Conservation (phyloP, 2,113 vertebrate genomes). For the Numida meleagris region DNA sequence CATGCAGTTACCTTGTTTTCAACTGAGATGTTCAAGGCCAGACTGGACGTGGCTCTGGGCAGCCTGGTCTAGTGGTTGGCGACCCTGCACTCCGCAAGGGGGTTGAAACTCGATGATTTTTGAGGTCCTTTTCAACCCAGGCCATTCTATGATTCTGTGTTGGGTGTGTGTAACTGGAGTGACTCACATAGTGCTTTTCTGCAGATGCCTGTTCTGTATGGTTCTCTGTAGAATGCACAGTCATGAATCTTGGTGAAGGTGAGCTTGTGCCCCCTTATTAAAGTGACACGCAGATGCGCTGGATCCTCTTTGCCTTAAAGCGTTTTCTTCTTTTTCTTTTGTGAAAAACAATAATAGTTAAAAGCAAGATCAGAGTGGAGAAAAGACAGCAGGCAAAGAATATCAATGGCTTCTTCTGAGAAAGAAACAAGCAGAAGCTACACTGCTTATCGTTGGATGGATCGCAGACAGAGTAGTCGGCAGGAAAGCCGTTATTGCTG, state of each 20-base stretch:
- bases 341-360: constrained; percentile 76
- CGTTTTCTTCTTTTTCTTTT: constrained; percentile 80
- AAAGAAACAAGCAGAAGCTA: constrained; percentile 75
- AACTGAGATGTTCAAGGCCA: neutral
- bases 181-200: constrained; percentile 42
- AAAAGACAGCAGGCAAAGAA: constrained; percentile 88
- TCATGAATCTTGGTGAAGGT: neutral
- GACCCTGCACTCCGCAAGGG: no score
- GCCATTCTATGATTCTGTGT: no score
- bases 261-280: constrained; percentile 31
- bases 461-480: constrained; percentile 56
- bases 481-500: constrained; percentile 79
- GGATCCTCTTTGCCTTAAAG: constrained; percentile 66
- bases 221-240: neutral
- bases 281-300: constrained; percentile 42
- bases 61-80: no score
- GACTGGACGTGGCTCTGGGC: no score
- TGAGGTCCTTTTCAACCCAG: no score
- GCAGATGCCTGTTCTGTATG: neutral
- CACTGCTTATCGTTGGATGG: constrained; percentile 60
- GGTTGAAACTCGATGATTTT: no score
- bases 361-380: constrained; percentile 78
- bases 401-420: constrained; percentile 83
- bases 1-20: neutral
- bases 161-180: constrained; percentile 64